Conservation (phyloP, 30 jellyfish, hydroid and myxozoan genomes). For the Aurelia sp. region DNA sequence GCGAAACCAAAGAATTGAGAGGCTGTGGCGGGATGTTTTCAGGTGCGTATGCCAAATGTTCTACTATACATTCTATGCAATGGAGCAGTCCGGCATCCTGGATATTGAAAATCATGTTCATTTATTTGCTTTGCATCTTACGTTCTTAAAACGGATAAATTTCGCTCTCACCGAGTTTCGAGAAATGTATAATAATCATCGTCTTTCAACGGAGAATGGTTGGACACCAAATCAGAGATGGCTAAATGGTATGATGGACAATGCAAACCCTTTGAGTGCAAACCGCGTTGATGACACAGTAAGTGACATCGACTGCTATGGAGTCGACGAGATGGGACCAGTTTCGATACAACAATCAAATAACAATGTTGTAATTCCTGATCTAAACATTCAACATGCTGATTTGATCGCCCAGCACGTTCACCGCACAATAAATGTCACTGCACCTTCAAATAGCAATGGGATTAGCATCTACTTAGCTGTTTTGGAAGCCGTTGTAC, state of each 20-base stretch:
- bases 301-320: no score
- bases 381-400: no score
- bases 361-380: no score
- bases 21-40: conserved; percentile 61
- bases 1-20: conserved; percentile 47
- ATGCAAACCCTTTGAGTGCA: no score
- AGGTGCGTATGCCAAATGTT: conserved; percentile 37
- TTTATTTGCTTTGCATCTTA: conserved; percentile 15
- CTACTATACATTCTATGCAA: conserved; percentile 47
- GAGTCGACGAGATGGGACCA: no score
- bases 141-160: conserved; percentile 19
- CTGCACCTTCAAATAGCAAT: no score
- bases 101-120: conserved; percentile 42
- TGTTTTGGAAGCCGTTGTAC: no score
- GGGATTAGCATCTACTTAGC: no score
- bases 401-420: no score
- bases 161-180: conserved; percentile 8
- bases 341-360: no score
- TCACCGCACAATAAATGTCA: no score
- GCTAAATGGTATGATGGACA: conserved; percentile 25
- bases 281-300: no score
- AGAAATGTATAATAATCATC: conserved; percentile 20
- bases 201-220: conserved; percentile 44
- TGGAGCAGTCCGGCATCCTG: conserved; percentile 60
- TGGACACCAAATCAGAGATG: conserved; percentile 48